Evolutionary conservation across 2,797 vertebrate genomes (phyloP).

Genomic region (Rhinophrynus dorsalis): DNA sequence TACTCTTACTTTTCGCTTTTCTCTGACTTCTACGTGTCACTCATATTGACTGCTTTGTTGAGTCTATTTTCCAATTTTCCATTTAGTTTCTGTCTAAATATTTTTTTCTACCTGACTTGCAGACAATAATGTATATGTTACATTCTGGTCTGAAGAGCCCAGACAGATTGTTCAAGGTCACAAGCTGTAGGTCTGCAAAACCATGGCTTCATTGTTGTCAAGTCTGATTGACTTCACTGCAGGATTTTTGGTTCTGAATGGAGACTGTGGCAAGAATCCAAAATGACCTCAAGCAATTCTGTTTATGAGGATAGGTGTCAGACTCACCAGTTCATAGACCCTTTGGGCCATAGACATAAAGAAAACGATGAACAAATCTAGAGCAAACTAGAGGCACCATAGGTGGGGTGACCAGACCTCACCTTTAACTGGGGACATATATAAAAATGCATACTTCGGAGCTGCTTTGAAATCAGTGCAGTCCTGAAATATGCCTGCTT

Average conservation of each 20-base stretch:
- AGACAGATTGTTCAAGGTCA: conserved; percentile 22
- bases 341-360: too few relatives aligned
- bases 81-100: not conserved
- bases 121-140: not conserved
- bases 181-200: conserved; percentile 13
- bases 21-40: too few relatives aligned
- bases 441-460: too few relatives aligned
- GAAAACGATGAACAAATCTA: too few relatives aligned
- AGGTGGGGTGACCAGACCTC: too few relatives aligned
- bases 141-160: not conserved
- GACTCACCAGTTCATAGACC: conserved; percentile 19
- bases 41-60: too few relatives aligned
- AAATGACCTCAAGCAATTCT: conserved; percentile 36
- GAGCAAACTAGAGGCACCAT: too few relatives aligned
- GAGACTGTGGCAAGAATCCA: conserved; percentile 40
- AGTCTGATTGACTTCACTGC: conserved; percentile 44
- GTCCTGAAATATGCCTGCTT: too few relatives aligned
- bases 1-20: too few relatives aligned
- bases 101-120: not conserved
- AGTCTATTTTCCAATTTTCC: not conserved
- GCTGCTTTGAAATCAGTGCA: too few relatives aligned
- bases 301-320: conserved; percentile 16
- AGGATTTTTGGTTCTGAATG: conserved; percentile 35
- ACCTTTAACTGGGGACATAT: too few relatives aligned
- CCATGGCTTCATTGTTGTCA: not conserved